phyloP scores from a whole-genome alignment of 2,888 invertebrate genomes.

The Athrips mouffetella region DNA sequence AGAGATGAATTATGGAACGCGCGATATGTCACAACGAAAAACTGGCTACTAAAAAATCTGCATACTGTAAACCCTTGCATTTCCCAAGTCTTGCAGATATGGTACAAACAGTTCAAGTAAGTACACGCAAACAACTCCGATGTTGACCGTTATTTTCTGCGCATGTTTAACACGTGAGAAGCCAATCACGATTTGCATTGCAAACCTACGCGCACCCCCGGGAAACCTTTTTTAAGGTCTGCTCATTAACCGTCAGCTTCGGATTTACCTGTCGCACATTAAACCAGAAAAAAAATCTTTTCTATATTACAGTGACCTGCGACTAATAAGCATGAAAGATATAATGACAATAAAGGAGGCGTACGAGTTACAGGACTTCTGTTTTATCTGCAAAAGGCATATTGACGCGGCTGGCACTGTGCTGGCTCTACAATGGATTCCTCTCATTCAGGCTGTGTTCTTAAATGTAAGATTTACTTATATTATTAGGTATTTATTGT shows the following conservation, averaged over 20 bases:
- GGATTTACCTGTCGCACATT: no score
- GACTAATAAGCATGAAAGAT: slow-evolving; percentile 79
- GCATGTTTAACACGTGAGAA: no score
- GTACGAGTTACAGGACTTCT: slow-evolving; percentile 83
- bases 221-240: no score
- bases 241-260: no score
- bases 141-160: no score
- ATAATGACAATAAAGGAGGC: slow-evolving; percentile 79
- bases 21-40: slow-evolving; percentile 56
- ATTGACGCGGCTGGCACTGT: slow-evolving; percentile 83
- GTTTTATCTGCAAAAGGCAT: slow-evolving; percentile 67
- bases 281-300: no score
- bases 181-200: no score
- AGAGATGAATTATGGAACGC: slow-evolving; percentile 84
- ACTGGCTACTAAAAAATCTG: slow-evolving; percentile 75
- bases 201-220: no score
- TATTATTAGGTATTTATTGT: no score
- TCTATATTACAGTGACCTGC: slow-evolving; percentile 69
- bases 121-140: slow-evolving; percentile 24
- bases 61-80: slow-evolving; percentile 90
- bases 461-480: slow-evolving; percentile 33
- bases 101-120: slow-evolving; percentile 88
- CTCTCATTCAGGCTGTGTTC: slow-evolving; percentile 81
- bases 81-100: slow-evolving; percentile 86
- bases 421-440: slow-evolving; percentile 81